Evolutionary conservation across 2,888 invertebrate species (phyloP).

Genomic region (Callyntrura guangdongensis): DNA sequence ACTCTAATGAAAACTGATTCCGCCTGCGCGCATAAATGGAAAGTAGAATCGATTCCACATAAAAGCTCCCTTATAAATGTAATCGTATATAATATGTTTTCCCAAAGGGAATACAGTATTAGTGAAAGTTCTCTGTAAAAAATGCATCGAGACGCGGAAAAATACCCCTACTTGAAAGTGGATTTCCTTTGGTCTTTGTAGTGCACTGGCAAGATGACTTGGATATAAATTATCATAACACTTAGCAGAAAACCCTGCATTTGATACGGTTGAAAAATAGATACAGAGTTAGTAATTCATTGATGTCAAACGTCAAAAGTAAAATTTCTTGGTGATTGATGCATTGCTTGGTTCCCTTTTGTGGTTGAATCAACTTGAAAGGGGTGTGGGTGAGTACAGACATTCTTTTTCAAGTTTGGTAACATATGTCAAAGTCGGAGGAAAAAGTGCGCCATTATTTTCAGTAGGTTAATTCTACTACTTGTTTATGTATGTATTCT

Average conservation of each 20-base stretch:
- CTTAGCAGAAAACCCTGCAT: neutral
- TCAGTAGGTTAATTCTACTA: too few species aligned
- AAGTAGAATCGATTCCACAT: constrained; percentile 4
- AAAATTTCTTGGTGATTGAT: constrained; percentile 24
- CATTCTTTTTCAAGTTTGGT: too few species aligned
- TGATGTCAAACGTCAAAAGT: constrained; percentile 19
- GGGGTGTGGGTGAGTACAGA: too few species aligned
- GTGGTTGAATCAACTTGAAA: too few species aligned
- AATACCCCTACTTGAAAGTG: neutral
- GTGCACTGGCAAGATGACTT: neutral
- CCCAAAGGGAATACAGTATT: neutral
- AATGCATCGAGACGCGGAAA: neutral
- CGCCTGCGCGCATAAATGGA: neutral
- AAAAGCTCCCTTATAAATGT: neutral
- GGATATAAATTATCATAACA: neutral
- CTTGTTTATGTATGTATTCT: too few species aligned
- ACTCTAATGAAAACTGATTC: constrained; percentile 21
- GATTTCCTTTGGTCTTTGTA: neutral
- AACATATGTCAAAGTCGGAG: too few species aligned
- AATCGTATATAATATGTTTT: neutral
- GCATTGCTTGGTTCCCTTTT: too few species aligned
- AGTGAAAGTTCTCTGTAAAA: too few species aligned
- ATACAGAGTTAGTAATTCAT: neutral
- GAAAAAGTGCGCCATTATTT: too few species aligned
- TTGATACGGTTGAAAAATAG: neutral